Percentiles rank a stretch among this genome's conserved stretches.
Conservation (phyloP, 2,113 vertebrate species). For the Vombatus ursinus region DNA sequence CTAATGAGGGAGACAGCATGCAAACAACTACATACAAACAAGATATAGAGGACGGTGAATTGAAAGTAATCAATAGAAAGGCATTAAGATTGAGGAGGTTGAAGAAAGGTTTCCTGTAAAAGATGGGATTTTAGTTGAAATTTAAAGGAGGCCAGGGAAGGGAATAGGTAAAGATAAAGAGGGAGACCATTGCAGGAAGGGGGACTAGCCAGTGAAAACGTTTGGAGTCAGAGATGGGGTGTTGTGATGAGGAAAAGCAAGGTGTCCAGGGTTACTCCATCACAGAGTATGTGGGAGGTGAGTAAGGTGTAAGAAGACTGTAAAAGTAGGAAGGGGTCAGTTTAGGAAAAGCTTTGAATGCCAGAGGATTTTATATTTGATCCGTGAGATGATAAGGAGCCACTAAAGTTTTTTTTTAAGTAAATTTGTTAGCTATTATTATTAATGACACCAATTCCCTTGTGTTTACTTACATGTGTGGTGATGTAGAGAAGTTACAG, state of each 20-base stretch:
- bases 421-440: neutral
- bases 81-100: neutral
- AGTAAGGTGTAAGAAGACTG: neutral
- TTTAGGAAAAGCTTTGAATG: neutral
- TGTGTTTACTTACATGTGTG: neutral
- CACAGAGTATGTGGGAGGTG: neutral
- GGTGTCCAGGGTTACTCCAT: neutral
- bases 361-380: no score
- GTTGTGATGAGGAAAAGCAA: neutral
- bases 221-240: neutral
- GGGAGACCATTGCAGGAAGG: no score
- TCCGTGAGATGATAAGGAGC: no score
- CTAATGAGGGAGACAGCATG: neutral
- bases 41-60: neutral
- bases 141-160: neutral
- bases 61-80: neutral
- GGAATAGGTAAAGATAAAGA: neutral
- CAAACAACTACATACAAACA: neutral
- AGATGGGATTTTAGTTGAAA: neutral
- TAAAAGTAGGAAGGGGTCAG: neutral
- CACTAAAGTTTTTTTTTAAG: no score
- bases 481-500: neutral
- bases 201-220: no score
- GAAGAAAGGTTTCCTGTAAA: neutral
- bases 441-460: neutral